phyloP scores from a whole-genome alignment of 2,113 vertebrate genomes.

The Pteronura brasiliensis region DNA sequence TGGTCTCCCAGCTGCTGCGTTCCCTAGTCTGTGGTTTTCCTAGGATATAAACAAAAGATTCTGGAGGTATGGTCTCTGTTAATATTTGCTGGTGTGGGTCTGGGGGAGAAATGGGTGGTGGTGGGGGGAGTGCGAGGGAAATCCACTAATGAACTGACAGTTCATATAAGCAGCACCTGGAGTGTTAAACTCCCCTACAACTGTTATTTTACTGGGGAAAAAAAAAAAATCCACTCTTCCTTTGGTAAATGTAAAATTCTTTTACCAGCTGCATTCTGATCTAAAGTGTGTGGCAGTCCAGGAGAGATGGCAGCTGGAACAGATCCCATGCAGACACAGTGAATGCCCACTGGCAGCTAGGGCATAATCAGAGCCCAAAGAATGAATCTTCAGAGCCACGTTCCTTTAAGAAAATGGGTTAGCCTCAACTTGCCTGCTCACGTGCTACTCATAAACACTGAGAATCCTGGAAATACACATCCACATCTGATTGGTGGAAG shows the following conservation, averaged over 20 bases:
- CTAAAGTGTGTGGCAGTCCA: conserved; percentile 76
- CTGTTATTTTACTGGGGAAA: conserved; percentile 65
- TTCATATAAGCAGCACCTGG: conserved; percentile 79
- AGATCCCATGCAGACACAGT: conserved; percentile 75
- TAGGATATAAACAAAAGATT: conserved; percentile 79
- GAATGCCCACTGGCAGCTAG: conserved; percentile 70
- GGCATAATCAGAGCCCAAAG: conserved; percentile 71
- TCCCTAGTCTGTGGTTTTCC: conserved; percentile 80
- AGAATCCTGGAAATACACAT: not conserved
- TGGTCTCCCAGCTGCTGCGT: conserved; percentile 77
- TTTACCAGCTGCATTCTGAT: conserved; percentile 77
- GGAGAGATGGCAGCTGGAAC: conserved; percentile 79
- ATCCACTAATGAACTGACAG: conserved; percentile 71
- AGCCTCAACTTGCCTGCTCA: not conserved
- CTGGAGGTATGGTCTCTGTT: conserved; percentile 64
- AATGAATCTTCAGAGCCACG: conserved; percentile 30
- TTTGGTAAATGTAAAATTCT: conserved; percentile 73
- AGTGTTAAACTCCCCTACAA: conserved; percentile 49
- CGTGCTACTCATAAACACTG: not conserved
- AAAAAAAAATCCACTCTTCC: conserved; percentile 54
- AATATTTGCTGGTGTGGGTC: conserved; percentile 46
- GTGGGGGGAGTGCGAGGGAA: not conserved
- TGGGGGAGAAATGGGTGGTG: not conserved
- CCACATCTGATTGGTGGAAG: not conserved
- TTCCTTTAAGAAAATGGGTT: conserved; percentile 19